Percentiles rank a stretch among this genome's conserved stretches.
These are phyloP conservation scores for Kryphioiulus occultus DNA, from an alignment of 2,888 invertebrate species.

Conservation along the genomic window DNA sequence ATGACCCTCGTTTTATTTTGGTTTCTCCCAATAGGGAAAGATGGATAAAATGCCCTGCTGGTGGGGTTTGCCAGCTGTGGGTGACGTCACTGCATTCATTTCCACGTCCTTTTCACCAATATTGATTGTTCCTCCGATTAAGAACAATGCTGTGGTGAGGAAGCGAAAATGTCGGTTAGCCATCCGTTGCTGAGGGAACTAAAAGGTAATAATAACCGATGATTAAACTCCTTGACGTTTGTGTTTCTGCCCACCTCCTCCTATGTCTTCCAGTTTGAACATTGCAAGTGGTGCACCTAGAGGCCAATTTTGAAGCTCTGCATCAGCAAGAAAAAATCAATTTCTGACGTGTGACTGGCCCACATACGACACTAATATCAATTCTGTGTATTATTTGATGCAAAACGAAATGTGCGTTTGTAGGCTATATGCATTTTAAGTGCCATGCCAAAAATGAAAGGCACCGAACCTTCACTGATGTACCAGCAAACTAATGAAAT, in stretches of 20 bases:
- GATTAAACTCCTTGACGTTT: neutral
- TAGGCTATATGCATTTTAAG: neutral
- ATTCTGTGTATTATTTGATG: neutral
- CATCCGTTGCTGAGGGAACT: slow-evolving; percentile 42
- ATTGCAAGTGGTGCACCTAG: neutral
- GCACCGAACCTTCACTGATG: neutral
- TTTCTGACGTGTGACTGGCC: neutral
- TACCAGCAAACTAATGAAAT: neutral
- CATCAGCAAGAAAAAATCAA: neutral
- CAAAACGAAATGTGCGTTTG: neutral
- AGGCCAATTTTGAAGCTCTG: neutral
- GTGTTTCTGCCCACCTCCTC: neutral
- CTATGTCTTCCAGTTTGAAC: neutral
- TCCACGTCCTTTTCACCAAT: neutral
- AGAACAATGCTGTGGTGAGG: neutral
- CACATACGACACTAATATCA: neutral
- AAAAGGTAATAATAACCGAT: slow-evolving; percentile 31
- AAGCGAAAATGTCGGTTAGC: slow-evolving; percentile 36
- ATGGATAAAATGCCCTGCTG: neutral
- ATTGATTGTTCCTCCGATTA: neutral
- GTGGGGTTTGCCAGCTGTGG: neutral
- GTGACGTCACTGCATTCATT: neutral
- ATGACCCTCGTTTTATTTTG: neutral
- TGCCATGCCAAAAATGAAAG: neutral
- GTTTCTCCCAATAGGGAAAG: neutral